Conservation (phyloP, 2,888 invertebrate species). For the Altica lythri region DNA sequence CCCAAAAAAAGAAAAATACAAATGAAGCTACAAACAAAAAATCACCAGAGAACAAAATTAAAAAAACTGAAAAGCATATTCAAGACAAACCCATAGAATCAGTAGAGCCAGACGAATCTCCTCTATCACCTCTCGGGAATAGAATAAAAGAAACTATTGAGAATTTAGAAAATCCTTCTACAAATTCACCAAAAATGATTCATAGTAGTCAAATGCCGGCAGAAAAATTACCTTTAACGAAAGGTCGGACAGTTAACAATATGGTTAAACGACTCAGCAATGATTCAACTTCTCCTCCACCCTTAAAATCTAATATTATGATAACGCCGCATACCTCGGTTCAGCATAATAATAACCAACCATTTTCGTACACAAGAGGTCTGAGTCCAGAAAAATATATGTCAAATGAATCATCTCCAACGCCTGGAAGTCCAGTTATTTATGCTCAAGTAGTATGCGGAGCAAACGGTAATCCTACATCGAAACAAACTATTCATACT, state of each 20-base stretch:
- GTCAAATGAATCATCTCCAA: constrained; percentile 48
- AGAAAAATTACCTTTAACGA: constrained; percentile 70
- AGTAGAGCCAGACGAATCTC: constrained; percentile 22
- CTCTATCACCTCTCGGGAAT: constrained; percentile 36
- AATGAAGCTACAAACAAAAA: constrained; percentile 37
- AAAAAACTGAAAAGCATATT: constrained; percentile 10
- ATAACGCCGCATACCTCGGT: constrained; percentile 65
- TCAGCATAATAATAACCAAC: constrained; percentile 73
- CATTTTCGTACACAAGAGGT: constrained; percentile 78
- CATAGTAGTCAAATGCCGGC: constrained; percentile 75
- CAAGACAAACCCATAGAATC: constrained; percentile 41
- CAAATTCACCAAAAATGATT: constrained; percentile 62
- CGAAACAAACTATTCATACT: constrained; percentile 62
- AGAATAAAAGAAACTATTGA: constrained; percentile 61
- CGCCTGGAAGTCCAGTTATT: constrained; percentile 63
- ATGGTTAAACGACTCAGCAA: constrained; percentile 77
- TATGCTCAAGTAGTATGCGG: constrained; percentile 76
- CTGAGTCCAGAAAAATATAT: constrained; percentile 56
- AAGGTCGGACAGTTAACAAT: constrained; percentile 75
- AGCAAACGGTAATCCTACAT: constrained; percentile 49
- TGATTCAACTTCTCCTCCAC: constrained; percentile 71
- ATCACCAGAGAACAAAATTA: constrained; percentile 20
- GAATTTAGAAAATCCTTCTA: constrained; percentile 58
- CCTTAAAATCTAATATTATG: constrained; percentile 62
- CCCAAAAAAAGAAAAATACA: constrained; percentile 39